Evolutionary conservation across 2,113 vertebrate genomes (phyloP).

Genomic region (Cairina moschata): DNA sequence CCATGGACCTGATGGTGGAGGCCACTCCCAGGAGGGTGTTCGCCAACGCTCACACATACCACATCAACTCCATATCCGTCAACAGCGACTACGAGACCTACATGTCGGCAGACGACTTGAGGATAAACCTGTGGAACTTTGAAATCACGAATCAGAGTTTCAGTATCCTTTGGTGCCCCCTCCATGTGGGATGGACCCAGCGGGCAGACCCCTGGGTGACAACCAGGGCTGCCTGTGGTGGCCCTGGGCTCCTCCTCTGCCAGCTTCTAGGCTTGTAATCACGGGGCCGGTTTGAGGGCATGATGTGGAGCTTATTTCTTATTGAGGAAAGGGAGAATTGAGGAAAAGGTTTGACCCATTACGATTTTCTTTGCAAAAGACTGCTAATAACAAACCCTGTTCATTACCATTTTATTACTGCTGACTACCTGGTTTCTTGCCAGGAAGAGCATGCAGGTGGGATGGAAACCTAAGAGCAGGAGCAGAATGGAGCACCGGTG

Average conservation of each 20-base stretch:
- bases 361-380: neutral
- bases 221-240: no score
- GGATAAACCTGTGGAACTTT: constrained; percentile 97
- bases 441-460: neutral
- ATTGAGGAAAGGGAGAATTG: neutral
- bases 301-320: neutral
- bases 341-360: neutral
- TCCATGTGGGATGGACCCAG: neutral
- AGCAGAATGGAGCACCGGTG: neutral
- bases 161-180: constrained; percentile 87
- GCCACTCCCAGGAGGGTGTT: constrained; percentile 91
- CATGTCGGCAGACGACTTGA: constrained; percentile 95
- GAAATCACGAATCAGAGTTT: constrained; percentile 98
- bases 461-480: no score
- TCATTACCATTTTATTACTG: neutral
- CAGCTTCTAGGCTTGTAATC: no score
- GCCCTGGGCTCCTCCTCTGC: no score
- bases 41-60: constrained; percentile 95
- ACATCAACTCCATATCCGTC: constrained; percentile 98
- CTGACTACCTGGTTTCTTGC: no score
- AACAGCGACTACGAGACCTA: constrained; percentile 97
- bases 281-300: neutral
- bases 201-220: no score
- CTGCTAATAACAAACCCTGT: neutral
- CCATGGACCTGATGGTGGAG: constrained; percentile 98